A percentile compares a stretch with the other conserved stretches of the same genome.
Evolutionary conservation across 2,113 vertebrate species (phyloP).

Genomic region (Sceloporus tristichus): DNA sequence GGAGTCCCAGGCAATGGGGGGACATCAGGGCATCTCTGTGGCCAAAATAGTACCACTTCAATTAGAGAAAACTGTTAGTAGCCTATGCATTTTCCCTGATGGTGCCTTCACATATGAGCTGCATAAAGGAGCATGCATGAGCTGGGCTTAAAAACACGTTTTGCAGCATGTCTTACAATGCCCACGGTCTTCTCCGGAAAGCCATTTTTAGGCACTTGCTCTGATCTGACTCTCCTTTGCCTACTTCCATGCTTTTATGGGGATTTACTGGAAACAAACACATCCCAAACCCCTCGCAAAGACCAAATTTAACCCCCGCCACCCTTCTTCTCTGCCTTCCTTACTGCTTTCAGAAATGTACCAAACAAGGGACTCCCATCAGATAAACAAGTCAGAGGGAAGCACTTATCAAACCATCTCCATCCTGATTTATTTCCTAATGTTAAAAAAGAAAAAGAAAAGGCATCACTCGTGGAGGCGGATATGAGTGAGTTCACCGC

Average conservation of each 20-base stretch:
- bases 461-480: slow-evolving; percentile 50
- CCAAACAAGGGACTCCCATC: slow-evolving; percentile 59
- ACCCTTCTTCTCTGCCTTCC: slow-evolving; percentile 20
- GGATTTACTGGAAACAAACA: slow-evolving; percentile 50
- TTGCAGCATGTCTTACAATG: no score
- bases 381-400: slow-evolving; percentile 78
- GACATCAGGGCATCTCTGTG: no score
- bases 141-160: not conserved
- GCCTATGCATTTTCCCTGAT: not conserved
- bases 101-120: not conserved
- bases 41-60: no score
- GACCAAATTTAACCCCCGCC: slow-evolving; percentile 29
- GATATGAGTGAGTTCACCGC: slow-evolving; percentile 67
- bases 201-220: accelerated
- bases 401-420: slow-evolving; percentile 70
- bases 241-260: slow-evolving; percentile 37
- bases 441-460: slow-evolving; percentile 37
- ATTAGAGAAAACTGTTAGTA: not conserved
- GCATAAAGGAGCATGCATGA: not conserved
- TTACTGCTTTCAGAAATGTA: slow-evolving; percentile 60
- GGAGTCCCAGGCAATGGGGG: no score
- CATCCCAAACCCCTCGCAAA: slow-evolving; percentile 58
- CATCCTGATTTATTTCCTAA: slow-evolving; percentile 70
- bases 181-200: not conserved
- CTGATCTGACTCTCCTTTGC: slow-evolving; percentile 47